Evolutionary conservation across 2,797 vertebrate species (phyloP), one percentile per base, ranked within the genome.

Genomic region (Pygocentrus nattereri): DNA sequence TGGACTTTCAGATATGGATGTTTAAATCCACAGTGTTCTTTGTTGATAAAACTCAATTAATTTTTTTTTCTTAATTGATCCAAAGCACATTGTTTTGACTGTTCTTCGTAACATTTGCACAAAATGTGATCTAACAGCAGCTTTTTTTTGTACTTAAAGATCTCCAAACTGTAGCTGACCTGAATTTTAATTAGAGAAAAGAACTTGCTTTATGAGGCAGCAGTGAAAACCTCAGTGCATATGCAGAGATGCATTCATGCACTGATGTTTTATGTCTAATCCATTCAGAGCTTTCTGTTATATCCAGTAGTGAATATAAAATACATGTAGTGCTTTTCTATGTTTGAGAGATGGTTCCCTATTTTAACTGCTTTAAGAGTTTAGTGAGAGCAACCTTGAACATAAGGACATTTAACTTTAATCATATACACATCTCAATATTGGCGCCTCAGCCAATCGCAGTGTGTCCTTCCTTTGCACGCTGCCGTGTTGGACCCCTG

Each of bases 11-110:
- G 31, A 65, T 5, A 18, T 16, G 5, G 15, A 18, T 62, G 59
- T 62, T 30, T 62, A 30, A 62, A 31, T 62, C 41, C 16, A 31
- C 16, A 16, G 7, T 59, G 31, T 62, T 61, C 1, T 41, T 64
- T 73, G 69, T 41, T 62, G 59, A 30, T 54, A 21, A 58, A 41
- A 65, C 71, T 50, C 69, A 67, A 31, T 58, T 49, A 38, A 44
- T 23, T 56, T 64, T 65, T 15, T 23, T 47, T 52, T 15, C 64
- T 47, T 68, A 13, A 23, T 47, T 23, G 25, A 23, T 47, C 12
- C 52, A 44, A 16, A 23, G 30, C 31, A 21, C 12, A 50, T n/a
- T n/a, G n/a, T n/a, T n/a, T n/a, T n/a, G n/a, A n/a, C n/a, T 44
- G 58, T 49, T 34, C 67, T 70, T 47, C 30, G 2, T 21, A 8